A percentile compares a stretch with the other conserved stretches of the same genome.
Evolutionary conservation across 1,140 invertebrate species (phyloP).

Genomic region (Caenorhabditis briggsae): DNA sequence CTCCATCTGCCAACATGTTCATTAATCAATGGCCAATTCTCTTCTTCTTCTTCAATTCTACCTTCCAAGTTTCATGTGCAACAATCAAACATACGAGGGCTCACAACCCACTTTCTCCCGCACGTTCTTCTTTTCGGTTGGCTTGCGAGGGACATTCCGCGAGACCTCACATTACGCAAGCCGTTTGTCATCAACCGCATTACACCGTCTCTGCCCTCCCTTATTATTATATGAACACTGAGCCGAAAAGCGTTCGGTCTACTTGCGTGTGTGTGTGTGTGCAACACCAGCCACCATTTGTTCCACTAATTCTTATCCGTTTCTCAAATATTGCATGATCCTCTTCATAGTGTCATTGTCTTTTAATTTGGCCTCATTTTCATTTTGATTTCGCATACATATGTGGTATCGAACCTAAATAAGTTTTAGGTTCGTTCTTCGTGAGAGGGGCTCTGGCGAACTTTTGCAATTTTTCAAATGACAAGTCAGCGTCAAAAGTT

Average conservation of each 20-base stretch:
- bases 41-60: background rate
- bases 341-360: slow-evolving; percentile 3
- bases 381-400: no score
- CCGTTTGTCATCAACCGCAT: slow-evolving; percentile 54
- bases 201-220: slow-evolving; percentile 22
- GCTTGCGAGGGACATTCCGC: slow-evolving; percentile 33
- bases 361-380: no score
- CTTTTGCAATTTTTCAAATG: no score
- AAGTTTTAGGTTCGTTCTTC: no score
- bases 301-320: slow-evolving; percentile 2
- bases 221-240: slow-evolving; percentile 56
- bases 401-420: no score
- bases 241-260: background rate
- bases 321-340: background rate
- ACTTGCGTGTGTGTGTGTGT: background rate
- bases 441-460: no score
- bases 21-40: background rate
- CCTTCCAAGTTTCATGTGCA: slow-evolving; percentile 12
- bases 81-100: slow-evolving; percentile 40
- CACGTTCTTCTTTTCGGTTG: no score
- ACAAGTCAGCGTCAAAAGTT: no score
- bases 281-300: slow-evolving; percentile 7
- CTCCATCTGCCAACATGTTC: background rate
- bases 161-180: slow-evolving; percentile 54
- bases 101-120: background rate